Percentiles rank a stretch among this genome's conserved stretches.
Conservation (phyloP, 1,140 invertebrate species). For the Ladona fulva region DNA sequence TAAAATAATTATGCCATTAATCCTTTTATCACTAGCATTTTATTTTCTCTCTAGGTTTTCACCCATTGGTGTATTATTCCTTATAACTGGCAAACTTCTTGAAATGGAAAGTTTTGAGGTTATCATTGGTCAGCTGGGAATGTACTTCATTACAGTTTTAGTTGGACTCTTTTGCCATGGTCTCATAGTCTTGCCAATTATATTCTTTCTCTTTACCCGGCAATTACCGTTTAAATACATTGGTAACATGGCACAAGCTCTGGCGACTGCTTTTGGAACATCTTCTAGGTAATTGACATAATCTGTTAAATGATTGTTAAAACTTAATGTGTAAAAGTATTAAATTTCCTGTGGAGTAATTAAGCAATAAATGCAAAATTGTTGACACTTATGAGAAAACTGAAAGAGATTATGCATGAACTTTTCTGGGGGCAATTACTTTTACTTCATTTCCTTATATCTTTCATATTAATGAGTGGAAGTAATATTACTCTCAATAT, state of each 20-base stretch:
- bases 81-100: constrained; percentile 82
- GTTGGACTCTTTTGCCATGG: constrained; percentile 83
- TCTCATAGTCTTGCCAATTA: constrained; percentile 72
- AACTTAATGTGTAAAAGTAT: too few species aligned
- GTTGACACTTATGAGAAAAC: too few species aligned
- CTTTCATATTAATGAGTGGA: too few species aligned
- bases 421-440: too few species aligned
- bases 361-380: too few species aligned
- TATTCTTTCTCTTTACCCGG: constrained; percentile 70
- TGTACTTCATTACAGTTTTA: constrained; percentile 87
- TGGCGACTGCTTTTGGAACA: constrained; percentile 86
- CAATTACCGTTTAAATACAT: constrained; percentile 73
- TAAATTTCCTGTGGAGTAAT: too few species aligned
- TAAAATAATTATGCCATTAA: background rate
- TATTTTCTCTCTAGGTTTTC: constrained; percentile 59
- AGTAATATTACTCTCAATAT: too few species aligned
- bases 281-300: constrained; percentile 67
- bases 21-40: background rate
- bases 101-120: constrained; percentile 75
- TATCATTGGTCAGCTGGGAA: constrained; percentile 73
- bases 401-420: too few species aligned
- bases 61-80: constrained; percentile 82
- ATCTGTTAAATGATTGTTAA: too few species aligned
- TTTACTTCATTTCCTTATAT: too few species aligned
- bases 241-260: constrained; percentile 74